These are phyloP conservation scores for Parascotia fuliginaria DNA, from an alignment of 2,888 invertebrate genomes.

Conservation along the genomic window DNA sequence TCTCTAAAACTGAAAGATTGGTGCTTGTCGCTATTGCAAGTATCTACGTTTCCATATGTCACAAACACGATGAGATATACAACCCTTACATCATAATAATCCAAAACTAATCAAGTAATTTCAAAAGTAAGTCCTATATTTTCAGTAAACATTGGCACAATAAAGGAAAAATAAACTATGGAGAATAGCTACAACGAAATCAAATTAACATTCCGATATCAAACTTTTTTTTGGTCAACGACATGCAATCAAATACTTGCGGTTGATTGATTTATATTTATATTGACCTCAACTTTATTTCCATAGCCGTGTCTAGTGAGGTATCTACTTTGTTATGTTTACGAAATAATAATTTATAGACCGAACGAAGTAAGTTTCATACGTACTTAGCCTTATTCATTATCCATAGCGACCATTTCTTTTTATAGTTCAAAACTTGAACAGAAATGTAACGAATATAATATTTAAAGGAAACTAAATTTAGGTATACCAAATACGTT, in stretches of 20 bases:
- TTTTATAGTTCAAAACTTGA: conserved; percentile 2
- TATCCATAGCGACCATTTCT: conserved; percentile 6
- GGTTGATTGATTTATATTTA: conserved; percentile 8
- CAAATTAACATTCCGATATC: not conserved
- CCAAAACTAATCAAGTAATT: too few relatives aligned
- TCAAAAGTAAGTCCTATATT: not conserved
- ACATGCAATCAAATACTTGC: conserved; percentile 3
- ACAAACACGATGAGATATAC: too few relatives aligned
- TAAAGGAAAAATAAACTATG: not conserved
- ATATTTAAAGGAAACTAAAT: not conserved
- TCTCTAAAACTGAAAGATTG: too few relatives aligned
- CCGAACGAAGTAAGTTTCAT: conserved; percentile 14
- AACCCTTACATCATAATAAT: too few relatives aligned
- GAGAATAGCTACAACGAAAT: not conserved
- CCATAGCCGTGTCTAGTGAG: conserved; percentile 1
- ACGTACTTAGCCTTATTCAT: conserved; percentile 10
- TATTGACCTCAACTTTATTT: conserved; percentile 1
- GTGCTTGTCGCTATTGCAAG: too few relatives aligned
- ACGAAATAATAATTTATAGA: conserved; percentile 27
- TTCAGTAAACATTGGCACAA: not conserved
- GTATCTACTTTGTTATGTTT: conserved; percentile 8
- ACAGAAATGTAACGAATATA: conserved; percentile 1
- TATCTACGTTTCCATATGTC: too few relatives aligned
- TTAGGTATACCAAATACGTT: not conserved
- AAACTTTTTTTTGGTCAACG: conserved; percentile 6